Evolutionary conservation across 2,888 invertebrate genomes (phyloP).

Genomic region (Mimumesa dahlbomi): DNA sequence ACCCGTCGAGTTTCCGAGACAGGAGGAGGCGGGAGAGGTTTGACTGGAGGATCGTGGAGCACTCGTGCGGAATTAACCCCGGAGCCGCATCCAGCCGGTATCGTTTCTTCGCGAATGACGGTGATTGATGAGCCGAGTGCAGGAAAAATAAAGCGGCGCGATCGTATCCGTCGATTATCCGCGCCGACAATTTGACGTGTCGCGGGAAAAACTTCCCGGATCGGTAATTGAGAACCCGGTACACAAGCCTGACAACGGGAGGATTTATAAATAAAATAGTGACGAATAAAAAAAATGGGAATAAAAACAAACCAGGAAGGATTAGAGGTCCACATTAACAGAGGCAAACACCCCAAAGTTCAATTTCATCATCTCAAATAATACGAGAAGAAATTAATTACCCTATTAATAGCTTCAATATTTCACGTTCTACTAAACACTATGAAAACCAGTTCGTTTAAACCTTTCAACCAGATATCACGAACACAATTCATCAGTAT

Average conservation of each 20-base stretch:
- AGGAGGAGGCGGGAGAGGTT: neutral
- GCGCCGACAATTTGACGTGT: constrained; percentile 59
- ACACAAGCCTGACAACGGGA: neutral
- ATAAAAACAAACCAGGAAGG: no score
- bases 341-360: no score
- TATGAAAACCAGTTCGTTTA: no score
- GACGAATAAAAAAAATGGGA: no score
- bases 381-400: no score
- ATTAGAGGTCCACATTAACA: no score
- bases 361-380: no score
- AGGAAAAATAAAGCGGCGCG: constrained; percentile 37
- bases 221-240: neutral
- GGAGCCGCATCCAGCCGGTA: constrained; percentile 32
- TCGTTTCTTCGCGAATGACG: constrained; percentile 59
- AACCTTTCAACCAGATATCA: no score
- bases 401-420: no score
- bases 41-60: constrained; percentile 10
- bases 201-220: constrained; percentile 43
- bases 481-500: no score
- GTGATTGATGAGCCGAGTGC: constrained; percentile 57
- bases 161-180: constrained; percentile 60
- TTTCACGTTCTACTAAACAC: no score
- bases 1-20: no score
- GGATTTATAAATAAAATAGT: neutral
- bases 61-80: constrained; percentile 55